A percentile compares a stretch with the other conserved stretches of the same genome.
Conservation (phyloP, 2,888 invertebrate species). For the Strigamia crassipes region DNA sequence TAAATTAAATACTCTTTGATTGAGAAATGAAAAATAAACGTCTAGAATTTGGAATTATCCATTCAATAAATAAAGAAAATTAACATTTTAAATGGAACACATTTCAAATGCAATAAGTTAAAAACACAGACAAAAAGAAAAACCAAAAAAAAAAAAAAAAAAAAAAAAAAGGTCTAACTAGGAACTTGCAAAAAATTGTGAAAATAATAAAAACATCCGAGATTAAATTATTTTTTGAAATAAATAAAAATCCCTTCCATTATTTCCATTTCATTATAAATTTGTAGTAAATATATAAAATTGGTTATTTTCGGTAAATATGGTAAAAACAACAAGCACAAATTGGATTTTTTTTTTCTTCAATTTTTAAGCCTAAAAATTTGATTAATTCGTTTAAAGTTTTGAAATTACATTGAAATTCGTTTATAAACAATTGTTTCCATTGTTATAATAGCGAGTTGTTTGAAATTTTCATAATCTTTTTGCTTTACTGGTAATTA, state of each 20-base stretch:
- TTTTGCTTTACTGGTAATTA: neutral
- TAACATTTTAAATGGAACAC: slow-evolving; percentile 12
- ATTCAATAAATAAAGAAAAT: slow-evolving; percentile 27
- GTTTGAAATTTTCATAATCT: neutral
- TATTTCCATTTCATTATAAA: neutral
- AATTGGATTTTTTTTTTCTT: neutral
- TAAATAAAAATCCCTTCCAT: slow-evolving; percentile 25
- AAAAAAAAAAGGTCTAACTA: neutral
- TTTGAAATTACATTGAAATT: neutral
- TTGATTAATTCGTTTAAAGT: neutral
- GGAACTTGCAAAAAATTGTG: slow-evolving; percentile 39
- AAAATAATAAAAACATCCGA: slow-evolving; percentile 23
- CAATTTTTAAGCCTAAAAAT: neutral
- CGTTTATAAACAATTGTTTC: neutral
- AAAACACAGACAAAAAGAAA: neutral
- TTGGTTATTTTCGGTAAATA: slow-evolving; percentile 28
- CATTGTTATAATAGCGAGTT: too few relatives aligned
- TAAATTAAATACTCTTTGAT: neutral
- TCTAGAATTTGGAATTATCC: neutral
- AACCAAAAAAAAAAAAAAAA: neutral
- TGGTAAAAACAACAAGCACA: slow-evolving; percentile 14
- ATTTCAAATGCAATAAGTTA: slow-evolving; percentile 1
- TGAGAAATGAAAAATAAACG: neutral
- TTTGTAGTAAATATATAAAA: slow-evolving; percentile 32
- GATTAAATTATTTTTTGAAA: slow-evolving; percentile 32